These are phyloP conservation scores for Sus scrofa DNA, from an alignment of 2,113 vertebrate species.

Conservation along the genomic window DNA sequence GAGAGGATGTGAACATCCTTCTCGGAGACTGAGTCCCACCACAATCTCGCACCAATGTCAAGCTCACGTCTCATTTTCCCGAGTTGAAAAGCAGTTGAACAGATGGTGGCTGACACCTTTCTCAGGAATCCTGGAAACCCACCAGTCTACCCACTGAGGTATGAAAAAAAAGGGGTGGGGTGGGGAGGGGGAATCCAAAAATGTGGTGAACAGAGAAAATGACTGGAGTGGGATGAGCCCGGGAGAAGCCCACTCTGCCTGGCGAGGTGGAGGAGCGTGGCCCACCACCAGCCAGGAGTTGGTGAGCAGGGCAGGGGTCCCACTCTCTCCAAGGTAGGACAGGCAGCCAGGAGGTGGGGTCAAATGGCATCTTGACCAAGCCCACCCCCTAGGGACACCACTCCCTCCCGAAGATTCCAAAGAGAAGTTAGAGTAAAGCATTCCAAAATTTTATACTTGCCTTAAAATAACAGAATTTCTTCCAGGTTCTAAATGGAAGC, in stretches of 20 bases:
- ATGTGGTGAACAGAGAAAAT: not conserved
- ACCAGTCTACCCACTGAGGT: conserved; percentile 78
- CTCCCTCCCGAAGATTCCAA: not conserved
- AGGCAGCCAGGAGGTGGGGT: not conserved
- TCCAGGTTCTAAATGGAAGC: conserved; percentile 62
- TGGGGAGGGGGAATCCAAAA: not conserved
- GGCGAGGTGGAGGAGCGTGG: rapidly evolving
- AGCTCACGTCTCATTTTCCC: conserved; percentile 68
- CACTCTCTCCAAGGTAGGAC: not conserved
- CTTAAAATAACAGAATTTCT: conserved; percentile 65
- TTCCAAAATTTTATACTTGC: conserved; percentile 49
- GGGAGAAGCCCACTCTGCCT: not conserved
- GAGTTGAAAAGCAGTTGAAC: conserved; percentile 67
- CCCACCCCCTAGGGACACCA: not conserved
- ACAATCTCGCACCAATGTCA: conserved; percentile 58
- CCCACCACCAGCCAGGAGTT: not conserved
- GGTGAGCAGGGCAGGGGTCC: not conserved
- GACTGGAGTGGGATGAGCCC: not conserved
- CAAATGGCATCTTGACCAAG: not conserved
- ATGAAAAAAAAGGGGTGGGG: not conserved
- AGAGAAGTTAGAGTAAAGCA: not conserved
- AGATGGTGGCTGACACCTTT: conserved; percentile 84
- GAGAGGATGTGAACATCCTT: conserved; percentile 30
- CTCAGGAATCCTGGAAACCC: conserved; percentile 80
- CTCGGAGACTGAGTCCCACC: not conserved